Percentiles rank a stretch among this genome's conserved stretches.
Conservation (phyloP, 2,888 invertebrate genomes). For the Orthosia incerta region DNA sequence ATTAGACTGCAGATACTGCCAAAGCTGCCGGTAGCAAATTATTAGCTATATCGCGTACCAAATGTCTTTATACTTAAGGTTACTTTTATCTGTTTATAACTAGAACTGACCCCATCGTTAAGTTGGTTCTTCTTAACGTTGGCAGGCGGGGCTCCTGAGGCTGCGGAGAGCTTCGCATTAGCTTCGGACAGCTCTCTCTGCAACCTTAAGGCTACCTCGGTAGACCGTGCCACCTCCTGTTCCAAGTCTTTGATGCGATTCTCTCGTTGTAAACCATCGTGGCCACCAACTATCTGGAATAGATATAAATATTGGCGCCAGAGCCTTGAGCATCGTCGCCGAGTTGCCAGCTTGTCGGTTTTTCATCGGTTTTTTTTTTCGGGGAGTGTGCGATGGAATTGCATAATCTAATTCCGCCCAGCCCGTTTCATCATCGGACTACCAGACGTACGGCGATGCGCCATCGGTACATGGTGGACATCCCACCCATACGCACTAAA, state of each 20-base stretch:
- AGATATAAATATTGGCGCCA: no score
- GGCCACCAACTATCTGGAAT: slow-evolving; percentile 89
- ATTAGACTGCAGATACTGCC: no score
- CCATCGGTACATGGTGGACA: no score
- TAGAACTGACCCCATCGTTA: slow-evolving; percentile 89
- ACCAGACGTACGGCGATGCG: no score
- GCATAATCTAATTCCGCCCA: no score
- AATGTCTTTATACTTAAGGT: neutral
- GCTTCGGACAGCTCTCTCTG: slow-evolving; percentile 94
- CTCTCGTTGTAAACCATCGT: slow-evolving; percentile 91
- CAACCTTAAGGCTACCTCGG: slow-evolving; percentile 93
- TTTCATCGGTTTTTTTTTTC: no score
- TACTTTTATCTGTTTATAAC: no score
- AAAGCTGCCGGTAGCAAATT: neutral
- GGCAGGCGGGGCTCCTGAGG: slow-evolving; percentile 81
- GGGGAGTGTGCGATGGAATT: no score
- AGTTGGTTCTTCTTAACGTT: slow-evolving; percentile 91
- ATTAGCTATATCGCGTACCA: neutral
- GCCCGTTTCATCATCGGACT: no score
- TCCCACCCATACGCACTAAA: no score
- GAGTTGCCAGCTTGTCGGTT: no score
- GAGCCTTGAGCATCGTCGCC: no score
- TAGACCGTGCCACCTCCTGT: slow-evolving; percentile 95
- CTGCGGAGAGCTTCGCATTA: slow-evolving; percentile 89
- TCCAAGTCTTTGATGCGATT: slow-evolving; percentile 95